Conservation (phyloP, 2,113 vertebrate species). For the Cinclus mexicanus region DNA sequence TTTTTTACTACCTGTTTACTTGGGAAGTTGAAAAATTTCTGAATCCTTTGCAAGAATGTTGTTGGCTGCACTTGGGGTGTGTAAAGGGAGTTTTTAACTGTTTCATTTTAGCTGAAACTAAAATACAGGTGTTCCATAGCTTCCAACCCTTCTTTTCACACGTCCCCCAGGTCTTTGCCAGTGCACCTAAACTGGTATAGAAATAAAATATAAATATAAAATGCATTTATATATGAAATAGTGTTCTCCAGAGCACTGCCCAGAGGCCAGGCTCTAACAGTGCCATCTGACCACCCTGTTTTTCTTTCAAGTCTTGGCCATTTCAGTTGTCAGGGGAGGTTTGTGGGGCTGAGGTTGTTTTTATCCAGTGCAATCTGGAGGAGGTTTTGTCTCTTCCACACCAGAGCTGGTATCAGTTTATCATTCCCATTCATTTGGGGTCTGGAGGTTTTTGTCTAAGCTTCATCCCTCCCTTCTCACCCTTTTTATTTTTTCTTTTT, state of each 20-base stretch:
- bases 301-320: neutral
- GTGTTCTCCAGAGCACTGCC: neutral
- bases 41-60: neutral
- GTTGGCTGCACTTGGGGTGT: neutral
- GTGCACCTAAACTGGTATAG: neutral
- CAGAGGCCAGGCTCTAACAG: neutral
- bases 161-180: neutral
- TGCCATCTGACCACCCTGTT: neutral
- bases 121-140: neutral
- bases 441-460: slow-evolving; percentile 9
- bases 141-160: neutral
- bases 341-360: neutral
- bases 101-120: neutral
- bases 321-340: neutral
- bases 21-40: neutral
- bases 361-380: neutral
- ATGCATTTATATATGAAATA: neutral
- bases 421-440: neutral
- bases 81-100: neutral
- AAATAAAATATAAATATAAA: neutral
- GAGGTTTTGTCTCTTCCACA: neutral
- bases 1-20: neutral
- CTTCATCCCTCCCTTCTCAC: neutral
- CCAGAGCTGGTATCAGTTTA: neutral
- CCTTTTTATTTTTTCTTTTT: neutral